phyloP scores from a whole-genome alignment of 2,797 vertebrate species.

The Decapterus maruadsi region DNA sequence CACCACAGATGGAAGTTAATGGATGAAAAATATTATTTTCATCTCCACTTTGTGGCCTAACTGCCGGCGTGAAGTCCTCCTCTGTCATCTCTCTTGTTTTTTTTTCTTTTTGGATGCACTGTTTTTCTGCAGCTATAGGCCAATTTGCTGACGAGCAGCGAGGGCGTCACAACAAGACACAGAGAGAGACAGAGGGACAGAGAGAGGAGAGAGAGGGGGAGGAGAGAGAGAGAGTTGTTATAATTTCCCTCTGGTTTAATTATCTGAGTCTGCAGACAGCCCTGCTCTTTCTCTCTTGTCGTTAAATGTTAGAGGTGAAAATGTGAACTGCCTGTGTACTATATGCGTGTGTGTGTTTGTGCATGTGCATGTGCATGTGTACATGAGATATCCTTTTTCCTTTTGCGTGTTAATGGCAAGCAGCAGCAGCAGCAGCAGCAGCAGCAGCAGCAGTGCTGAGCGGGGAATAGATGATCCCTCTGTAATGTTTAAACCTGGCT shows the following conservation, averaged over 20 bases:
- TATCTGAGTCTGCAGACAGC: conserved; percentile 71
- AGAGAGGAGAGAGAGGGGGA: not conserved
- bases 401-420: conserved; percentile 24
- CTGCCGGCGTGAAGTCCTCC: conserved; percentile 29
- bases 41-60: conserved; percentile 48
- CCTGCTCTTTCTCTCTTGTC: conserved; percentile 47
- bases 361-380: conserved; percentile 4
- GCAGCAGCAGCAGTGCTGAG: conserved; percentile 16
- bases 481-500: conserved; percentile 54
- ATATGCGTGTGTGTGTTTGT: conserved; percentile 4
- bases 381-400: conserved; percentile 2
- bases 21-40: conserved; percentile 55
- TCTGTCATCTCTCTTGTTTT: conserved; percentile 2
- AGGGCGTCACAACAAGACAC: conserved; percentile 43
- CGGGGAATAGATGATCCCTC: conserved; percentile 41
- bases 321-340: conserved; percentile 17
- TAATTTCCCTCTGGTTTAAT: conserved; percentile 85
- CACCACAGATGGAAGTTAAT: conserved; percentile 52
- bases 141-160: conserved; percentile 63
- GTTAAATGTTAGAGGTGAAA: conserved; percentile 71
- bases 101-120: conserved; percentile 41
- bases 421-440: conserved; percentile 50
- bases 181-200: not conserved
- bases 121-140: conserved; percentile 60
- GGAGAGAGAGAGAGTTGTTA: conserved; percentile 32